Conservation (phyloP, 2,113 vertebrate species). For the Phrynosoma platyrhinos region DNA sequence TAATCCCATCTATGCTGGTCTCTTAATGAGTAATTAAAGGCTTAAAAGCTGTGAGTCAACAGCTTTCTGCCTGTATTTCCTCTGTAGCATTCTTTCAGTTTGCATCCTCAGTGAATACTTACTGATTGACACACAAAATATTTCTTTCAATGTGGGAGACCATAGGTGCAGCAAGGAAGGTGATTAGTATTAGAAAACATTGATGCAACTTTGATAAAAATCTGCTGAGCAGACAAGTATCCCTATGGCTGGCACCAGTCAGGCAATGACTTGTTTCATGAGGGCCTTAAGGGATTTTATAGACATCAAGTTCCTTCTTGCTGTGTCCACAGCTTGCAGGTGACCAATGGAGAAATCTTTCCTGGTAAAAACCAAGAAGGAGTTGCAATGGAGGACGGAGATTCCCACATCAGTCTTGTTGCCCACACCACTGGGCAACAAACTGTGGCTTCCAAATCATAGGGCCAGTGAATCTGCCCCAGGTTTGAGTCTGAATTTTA, state of each 20-base stretch:
- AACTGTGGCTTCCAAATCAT: too few relatives aligned
- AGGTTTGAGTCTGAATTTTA: too few relatives aligned
- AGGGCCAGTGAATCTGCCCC: too few relatives aligned
- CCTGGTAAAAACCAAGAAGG: not conserved
- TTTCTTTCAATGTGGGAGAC: not conserved
- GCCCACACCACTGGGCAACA: too few relatives aligned
- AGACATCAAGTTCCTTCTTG: slow-evolving; percentile 59
- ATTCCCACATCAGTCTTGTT: too few relatives aligned
- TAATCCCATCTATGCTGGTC: slow-evolving; percentile 62
- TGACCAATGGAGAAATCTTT: slow-evolving; percentile 65
- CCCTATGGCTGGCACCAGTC: slow-evolving; percentile 71
- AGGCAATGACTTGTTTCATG: slow-evolving; percentile 66
- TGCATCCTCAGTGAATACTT: slow-evolving; percentile 68
- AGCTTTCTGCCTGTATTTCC: slow-evolving; percentile 70
- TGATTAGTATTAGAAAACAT: slow-evolving; percentile 76
- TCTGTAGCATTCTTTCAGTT: slow-evolving; percentile 72
- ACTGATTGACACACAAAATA: slow-evolving; percentile 56
- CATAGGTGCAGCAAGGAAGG: slow-evolving; percentile 64
- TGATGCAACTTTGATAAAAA: slow-evolving; percentile 75
- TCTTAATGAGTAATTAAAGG: slow-evolving; percentile 77
- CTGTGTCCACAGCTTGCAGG: slow-evolving; percentile 62
- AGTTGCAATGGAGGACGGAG: not conserved
- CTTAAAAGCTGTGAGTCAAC: slow-evolving; percentile 75
- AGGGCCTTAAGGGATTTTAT: slow-evolving; percentile 67
- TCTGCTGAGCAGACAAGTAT: slow-evolving; percentile 76